Conservation (phyloP, 2,113 vertebrate genomes). For the Aleadryas rufinucha region DNA sequence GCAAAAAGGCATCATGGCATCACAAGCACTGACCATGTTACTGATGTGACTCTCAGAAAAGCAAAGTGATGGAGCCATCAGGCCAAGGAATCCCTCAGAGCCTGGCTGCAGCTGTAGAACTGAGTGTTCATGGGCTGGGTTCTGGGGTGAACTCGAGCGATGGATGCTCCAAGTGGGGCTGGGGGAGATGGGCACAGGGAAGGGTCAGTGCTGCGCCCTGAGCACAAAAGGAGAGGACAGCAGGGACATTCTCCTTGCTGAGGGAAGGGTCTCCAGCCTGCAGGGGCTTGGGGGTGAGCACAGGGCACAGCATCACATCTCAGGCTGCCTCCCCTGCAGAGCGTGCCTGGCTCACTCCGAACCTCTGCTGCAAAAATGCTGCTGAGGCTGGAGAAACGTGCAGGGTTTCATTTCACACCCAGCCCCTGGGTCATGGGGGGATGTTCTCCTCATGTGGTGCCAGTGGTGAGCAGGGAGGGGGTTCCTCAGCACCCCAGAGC, state of each 20-base stretch:
- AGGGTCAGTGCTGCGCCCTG: neutral
- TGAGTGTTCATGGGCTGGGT: neutral
- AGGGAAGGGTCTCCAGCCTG: neutral
- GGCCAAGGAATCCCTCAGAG: neutral
- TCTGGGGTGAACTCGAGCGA: neutral
- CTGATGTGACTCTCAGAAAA: neutral
- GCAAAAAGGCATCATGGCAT: too few relatives aligned
- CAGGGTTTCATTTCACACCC: neutral
- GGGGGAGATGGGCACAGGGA: neutral
- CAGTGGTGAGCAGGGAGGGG: neutral
- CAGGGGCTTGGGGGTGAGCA: neutral
- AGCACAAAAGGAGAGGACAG: neutral
- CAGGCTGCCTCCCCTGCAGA: neutral
- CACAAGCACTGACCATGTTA: neutral
- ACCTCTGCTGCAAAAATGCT: neutral
- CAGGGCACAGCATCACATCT: accelerated
- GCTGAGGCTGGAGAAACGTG: neutral
- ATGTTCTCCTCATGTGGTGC: accelerated
- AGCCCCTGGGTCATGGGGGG: neutral
- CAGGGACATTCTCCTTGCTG: accelerated
- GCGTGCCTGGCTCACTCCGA: neutral
- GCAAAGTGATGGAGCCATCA: neutral
- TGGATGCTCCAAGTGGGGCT: neutral
- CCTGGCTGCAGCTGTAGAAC: neutral
- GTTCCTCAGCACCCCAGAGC: neutral